Evolutionary conservation across 2,113 vertebrate genomes (phyloP).

Genomic region (Noctilio leporinus): DNA sequence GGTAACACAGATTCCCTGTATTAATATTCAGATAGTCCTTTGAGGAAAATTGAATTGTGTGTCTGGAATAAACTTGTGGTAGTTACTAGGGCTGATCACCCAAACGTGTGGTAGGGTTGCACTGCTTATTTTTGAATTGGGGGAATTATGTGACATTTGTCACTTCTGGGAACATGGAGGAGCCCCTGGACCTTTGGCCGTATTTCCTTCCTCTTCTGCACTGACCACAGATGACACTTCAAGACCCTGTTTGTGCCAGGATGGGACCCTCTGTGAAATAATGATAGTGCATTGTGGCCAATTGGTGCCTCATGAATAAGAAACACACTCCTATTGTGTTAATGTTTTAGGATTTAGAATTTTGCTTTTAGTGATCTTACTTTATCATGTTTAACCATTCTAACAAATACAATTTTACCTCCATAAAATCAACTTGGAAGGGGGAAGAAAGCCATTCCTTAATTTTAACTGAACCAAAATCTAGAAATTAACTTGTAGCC

Average conservation of each 20-base stretch:
- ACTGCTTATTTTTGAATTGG: neutral
- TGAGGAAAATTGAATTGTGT: neutral
- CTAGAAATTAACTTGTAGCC: neutral
- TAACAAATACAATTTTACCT: neutral
- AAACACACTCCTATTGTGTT: neutral
- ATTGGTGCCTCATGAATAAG: neutral
- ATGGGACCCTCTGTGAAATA: neutral
- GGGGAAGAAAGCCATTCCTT: neutral
- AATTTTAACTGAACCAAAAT: neutral
- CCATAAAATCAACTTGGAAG: neutral
- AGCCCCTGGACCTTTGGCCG: too few relatives aligned
- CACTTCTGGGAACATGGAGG: neutral
- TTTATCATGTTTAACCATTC: neutral
- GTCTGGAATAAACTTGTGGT: neutral
- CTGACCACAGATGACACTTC: neutral
- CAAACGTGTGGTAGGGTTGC: neutral
- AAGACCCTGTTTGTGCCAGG: neutral
- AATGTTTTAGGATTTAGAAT: neutral
- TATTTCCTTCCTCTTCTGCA: neutral
- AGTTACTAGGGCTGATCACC: fast-evolving
- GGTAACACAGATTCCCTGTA: neutral
- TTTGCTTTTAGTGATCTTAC: neutral
- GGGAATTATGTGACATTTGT: neutral
- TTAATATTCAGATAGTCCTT: neutral
- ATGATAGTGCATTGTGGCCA: neutral